Evolutionary conservation across 2,797 vertebrate genomes (phyloP), one percentile per base, ranked within the genome.

Genomic region (Etheostoma nigrum): DNA sequence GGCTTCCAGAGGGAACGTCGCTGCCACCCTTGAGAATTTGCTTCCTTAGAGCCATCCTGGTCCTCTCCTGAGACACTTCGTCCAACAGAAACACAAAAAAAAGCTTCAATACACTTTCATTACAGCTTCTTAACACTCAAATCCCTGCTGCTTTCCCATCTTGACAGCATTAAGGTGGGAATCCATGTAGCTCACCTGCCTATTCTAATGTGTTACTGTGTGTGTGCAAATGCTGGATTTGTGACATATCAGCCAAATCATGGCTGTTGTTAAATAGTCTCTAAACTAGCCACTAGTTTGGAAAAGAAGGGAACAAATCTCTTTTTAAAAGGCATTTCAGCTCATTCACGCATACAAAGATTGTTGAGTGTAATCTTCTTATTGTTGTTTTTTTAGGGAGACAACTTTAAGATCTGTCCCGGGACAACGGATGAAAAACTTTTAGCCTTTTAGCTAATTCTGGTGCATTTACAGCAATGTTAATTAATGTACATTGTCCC

Each of bases 21-120:
- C 52, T 53, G 10, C 9, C 13, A 1, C 86, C 82, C 4, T 76
- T 76, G 33, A 47, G 11, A 1, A n/a, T 25, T 12, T 86, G 86
- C 72, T 93, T 94, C 75, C 89, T 93, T 82, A 85, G 86, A 61
- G 93, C 63, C 94, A 95, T 95, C 27, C 54, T 78, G 66, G 2
- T 66, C 48, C 53, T 45, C 25, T 72, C 6, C 65, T 52, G 68
- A 57, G 51, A 15, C 25, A 66, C 87, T 83, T 3, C 3, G 1
- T 42, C 14, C 15, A 47, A 36, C 27, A 75, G 1, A 69, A 1
- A 71, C 2, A 65, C 9, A 51, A 0, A 19, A 19, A 30, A 48
- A 0, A 54, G 5, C 19, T 19, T 44, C 8, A 27, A 9, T 1
- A 1, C 13, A 14, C 1, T 14, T 40, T 60, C 2, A n/a, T 1